A percentile compares a stretch with the other conserved stretches of the same genome.
Evolutionary conservation across 2,888 invertebrate species (phyloP).

Genomic region (Uloborus plumipes): DNA sequence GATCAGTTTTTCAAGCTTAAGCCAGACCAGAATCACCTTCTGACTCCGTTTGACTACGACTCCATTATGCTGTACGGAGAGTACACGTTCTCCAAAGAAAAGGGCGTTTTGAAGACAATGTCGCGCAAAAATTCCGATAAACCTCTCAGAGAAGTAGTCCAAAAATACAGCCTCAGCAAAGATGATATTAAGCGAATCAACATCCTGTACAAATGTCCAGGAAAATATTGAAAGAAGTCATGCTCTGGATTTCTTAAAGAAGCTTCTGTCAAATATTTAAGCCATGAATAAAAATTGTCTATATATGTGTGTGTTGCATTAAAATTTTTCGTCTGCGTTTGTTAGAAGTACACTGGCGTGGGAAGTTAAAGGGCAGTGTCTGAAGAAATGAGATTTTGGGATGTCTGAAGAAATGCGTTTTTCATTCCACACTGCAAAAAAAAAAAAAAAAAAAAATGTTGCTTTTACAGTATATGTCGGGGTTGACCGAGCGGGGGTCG

Average conservation of each 20-base stretch:
- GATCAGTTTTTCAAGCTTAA: slow-evolving; percentile 15
- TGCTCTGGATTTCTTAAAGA: not conserved
- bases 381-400: no score
- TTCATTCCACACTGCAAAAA: no score
- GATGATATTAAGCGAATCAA: slow-evolving; percentile 2
- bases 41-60: slow-evolving; percentile 10
- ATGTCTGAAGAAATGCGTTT: no score
- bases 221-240: not conserved
- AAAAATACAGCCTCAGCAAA: slow-evolving; percentile 1
- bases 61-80: slow-evolving; percentile 22
- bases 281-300: no score
- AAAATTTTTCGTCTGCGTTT: no score
- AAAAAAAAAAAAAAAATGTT: no score
- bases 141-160: not conserved
- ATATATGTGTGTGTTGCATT: no score
- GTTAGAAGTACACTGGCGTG: no score
- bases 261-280: no score
- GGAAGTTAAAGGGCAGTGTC: no score
- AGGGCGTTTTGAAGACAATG: slow-evolving; percentile 8
- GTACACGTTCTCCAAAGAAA: slow-evolving; percentile 15
- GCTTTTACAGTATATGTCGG: no score
- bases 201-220: slow-evolving; percentile 10
- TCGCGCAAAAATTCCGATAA: not conserved
- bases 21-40: not conserved
- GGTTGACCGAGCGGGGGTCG: no score